phyloP scores from a whole-genome alignment of 1,140 invertebrate genomes.

The Telenomus remus region DNA sequence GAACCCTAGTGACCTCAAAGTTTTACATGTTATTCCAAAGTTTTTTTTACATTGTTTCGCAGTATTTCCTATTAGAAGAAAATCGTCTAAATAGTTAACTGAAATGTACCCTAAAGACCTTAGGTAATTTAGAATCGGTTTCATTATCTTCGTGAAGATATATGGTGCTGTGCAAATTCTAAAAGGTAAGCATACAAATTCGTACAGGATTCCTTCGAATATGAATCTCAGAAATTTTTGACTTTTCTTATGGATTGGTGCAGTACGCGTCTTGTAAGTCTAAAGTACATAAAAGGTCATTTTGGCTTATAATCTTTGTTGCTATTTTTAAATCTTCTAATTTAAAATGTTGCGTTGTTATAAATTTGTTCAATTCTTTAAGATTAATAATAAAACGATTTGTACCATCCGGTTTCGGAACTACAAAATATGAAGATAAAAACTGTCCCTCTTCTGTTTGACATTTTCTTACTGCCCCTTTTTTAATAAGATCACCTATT shows the following conservation, averaged over 20 bases:
- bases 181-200: constrained; percentile 38
- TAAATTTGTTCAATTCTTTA: constrained; percentile 58
- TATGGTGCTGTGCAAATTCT: constrained; percentile 37
- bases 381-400: constrained; percentile 57
- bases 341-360: constrained; percentile 57
- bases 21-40: not conserved
- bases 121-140: constrained; percentile 37
- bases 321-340: constrained; percentile 45
- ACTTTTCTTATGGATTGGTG: constrained; percentile 3
- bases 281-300: constrained; percentile 11
- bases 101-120: constrained; percentile 12
- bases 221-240: constrained; percentile 16
- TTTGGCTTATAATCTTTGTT: not conserved
- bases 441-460: constrained; percentile 13
- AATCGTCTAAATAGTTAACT: constrained; percentile 22
- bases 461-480: constrained; percentile 5
- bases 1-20: not conserved
- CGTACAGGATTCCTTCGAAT: constrained; percentile 6
- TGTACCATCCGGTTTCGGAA: constrained; percentile 37
- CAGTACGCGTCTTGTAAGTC: constrained; percentile 25
- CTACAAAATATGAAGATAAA: constrained; percentile 41
- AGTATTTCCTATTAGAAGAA: not conserved
- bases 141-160: constrained; percentile 58
- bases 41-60: not conserved
- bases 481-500: constrained; percentile 7